Evolutionary conservation across 2,113 vertebrate species (phyloP), one percentile per base, ranked within the genome.

Genomic region (Argyrosomus japonicus): DNA sequence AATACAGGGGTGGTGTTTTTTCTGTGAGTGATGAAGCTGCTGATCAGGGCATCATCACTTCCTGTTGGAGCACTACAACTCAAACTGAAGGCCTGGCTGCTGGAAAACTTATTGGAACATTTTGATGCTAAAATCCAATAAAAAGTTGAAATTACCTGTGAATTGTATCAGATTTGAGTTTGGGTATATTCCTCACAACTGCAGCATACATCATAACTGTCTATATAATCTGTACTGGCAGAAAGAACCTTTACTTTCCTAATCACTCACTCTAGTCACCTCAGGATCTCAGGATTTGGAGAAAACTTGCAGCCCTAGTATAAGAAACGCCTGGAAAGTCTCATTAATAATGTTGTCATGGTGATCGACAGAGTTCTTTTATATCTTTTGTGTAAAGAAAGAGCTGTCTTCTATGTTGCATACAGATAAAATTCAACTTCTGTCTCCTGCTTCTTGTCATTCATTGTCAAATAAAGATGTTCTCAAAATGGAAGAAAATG

Each of bases 1-100:
- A 36, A 84, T 86, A 68, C 68, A 8, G 21, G 7, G 36, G 45
- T 23, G 6, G 23, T 12, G 40, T 8, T 79, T 77, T 62, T 60
- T 58, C 32, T 18, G 5, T 68, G 82, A 80, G 45, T 48, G 43
- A 77, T 84, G 67, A 58, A 57, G 68, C n/a, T 6, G 13, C 45
- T 2, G 9, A 57, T 72, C 61, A 2, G 23, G 14, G 53, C 54
- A 36, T 23, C 23, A 78, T 63, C 17, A 13, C 70, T 65, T 81
- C 65, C 29, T 13, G 18, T 21, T 40, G 74, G 43, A 11, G 61
- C 77, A 18, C 67, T 6, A 43, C 61, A 63, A 58, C 54, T 79
- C 45, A 32, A 25, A 27, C 36, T 45, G 45, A 82, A 68, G 27
- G 50, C 23, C 15, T 7, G 11, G 14, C 43, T n/a, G 48, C 60